Evolutionary conservation across 2,888 invertebrate species (phyloP), one percentile per base, ranked within the genome.

Genomic region (Druceiella hillmani): DNA sequence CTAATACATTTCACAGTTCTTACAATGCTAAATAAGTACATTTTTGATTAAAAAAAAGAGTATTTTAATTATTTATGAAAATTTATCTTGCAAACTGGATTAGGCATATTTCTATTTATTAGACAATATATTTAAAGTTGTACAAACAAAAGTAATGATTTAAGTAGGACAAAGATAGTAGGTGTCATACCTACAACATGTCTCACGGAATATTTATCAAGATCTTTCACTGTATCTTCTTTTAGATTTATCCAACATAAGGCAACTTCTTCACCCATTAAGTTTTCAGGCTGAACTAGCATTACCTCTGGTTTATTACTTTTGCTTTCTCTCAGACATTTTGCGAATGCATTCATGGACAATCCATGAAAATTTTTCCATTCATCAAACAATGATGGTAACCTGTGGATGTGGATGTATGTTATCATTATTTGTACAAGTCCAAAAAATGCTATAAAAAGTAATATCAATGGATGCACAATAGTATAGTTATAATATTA

Each of bases 321-420:
- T 54, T 82, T 81, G 42, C 69, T 66, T 34, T 64, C 54, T 14
- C 88, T 69, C 13, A 90, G 73, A 45, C 77, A 70, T 42, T 69
- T 62, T 1, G 76, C 79, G 53, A 86, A 76, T 32, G 64, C 57
- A 22, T 69, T 70, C 87, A 97, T 86, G 48, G 80, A 78, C 16
- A 92, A 81, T 3, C 90, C 93, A 60, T 75, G 66, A n/a, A 90
- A 76, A 53, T 85, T 60, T 13, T 82, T 66, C 92, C 94, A 95
- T 57, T 79, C 80, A 6, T 80, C 71, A 52, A 77, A 81, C 38
- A 80, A 63, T 5, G 66, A 62, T n/a, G 86, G 81, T 2, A 83
- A 58, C 56, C 79, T 79, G 51, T 40, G 55, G 71, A 50, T 10
- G n/a, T n/a, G n/a, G n/a, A n/a, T n/a, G n/a, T n/a, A n/a, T n/a